Evolutionary conservation across 2,888 invertebrate species (phyloP).

Genomic region (Stegophylla sp.): DNA sequence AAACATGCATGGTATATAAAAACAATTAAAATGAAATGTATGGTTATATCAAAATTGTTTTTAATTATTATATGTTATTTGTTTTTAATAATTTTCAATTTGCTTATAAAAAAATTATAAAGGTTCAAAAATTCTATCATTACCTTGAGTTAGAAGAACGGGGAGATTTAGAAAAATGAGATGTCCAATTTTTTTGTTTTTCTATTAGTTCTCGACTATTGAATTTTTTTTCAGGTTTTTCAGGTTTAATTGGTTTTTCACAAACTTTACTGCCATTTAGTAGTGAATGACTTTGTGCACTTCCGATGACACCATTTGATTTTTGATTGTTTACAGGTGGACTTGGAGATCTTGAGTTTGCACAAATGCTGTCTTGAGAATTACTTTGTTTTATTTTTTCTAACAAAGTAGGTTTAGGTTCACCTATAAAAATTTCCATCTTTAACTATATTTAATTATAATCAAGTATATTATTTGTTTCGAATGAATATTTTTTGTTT

Average conservation of each 20-base stretch:
- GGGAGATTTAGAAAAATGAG: conserved; percentile 83
- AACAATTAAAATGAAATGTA: too few species aligned
- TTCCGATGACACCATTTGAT: conserved; percentile 44
- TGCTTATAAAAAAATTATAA: neutral
- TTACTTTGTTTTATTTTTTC: conserved; percentile 56
- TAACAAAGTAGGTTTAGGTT: conserved; percentile 51
- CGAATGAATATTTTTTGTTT: too few species aligned
- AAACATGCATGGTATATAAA: too few species aligned
- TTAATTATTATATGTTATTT: neutral
- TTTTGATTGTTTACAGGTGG: conserved; percentile 48
- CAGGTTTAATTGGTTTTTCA: conserved; percentile 74
- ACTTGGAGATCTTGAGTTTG: conserved; percentile 54
- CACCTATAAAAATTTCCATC: conserved; percentile 23
- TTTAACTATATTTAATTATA: too few species aligned
- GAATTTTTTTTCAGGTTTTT: conserved; percentile 83
- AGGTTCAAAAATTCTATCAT: neutral
- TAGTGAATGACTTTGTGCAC: conserved; percentile 44
- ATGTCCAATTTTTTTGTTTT: conserved; percentile 91
- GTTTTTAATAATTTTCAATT: neutral
- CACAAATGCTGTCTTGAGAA: conserved; percentile 57
- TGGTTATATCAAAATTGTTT: too few species aligned
- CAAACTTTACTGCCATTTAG: conserved; percentile 62
- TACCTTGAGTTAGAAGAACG: conserved; percentile 64
- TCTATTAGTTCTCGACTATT: conserved; percentile 86
- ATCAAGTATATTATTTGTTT: too few species aligned